Base-by-base conservation (phyloP, 2,888 invertebrate species). In the Polydrusus cervinus region DNA sequence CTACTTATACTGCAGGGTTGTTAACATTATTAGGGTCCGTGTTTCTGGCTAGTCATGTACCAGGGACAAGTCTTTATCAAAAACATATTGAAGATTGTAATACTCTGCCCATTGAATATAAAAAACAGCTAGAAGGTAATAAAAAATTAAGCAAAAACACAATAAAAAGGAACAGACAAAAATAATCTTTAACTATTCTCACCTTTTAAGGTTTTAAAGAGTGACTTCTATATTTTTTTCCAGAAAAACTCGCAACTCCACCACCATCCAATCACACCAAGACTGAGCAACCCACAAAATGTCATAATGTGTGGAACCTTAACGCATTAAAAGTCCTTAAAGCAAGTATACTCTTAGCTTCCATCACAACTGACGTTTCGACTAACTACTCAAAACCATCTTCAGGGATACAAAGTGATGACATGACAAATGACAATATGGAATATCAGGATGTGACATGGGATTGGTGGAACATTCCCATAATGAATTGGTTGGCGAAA, bases 1-100 rank as follows among this genome's bases (percentile, higher is more conserved):
- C 91, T 34, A 90, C 92, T 14, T 93, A 93, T 82, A 86, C 90
- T 8, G 90, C 91, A 6, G 86, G 91, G 53, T 82, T 93, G 51
- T 83, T 91, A 45, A 90, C 92, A 3, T 85, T 93, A 53, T 81
- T 92, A 57, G 91, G 91, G 38, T 91, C 92, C n/a, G 84, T 90
- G 76, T 88, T 88, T 78, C 83, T 90, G 77, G 88, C 87, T 55
- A 89, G 89, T 78, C 87, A 89, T 79, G 85, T 90, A 77, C 89
- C 90, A 5, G 89, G 89, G 47, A 89, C 88, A 55, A 84, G 86
- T 64, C 83, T 89, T 8, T 82, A 83, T 34, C 66, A 61, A 8
- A 65, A 20, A 53, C 18, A 25, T 0, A 57, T 55, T 6, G 67
- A 55, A 43, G 30, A 68, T 25, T 60, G 57, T 18, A 60, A 38